Conservation (phyloP, 23 tunicate genomes). For the Halocynthia roretzi region DNA sequence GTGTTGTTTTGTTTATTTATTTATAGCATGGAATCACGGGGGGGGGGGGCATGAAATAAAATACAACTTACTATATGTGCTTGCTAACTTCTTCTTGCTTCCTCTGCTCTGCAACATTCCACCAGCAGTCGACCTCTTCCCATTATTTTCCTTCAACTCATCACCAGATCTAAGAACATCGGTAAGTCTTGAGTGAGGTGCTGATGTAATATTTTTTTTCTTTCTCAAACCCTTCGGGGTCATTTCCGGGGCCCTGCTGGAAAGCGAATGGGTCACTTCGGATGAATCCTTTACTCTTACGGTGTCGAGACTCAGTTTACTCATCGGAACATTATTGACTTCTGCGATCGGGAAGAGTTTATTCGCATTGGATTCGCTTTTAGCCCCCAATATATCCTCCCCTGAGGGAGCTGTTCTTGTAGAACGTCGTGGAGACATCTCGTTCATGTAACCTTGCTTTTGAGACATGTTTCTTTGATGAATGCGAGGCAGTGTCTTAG, state of each 20-base stretch:
- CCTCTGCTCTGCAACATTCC: not conserved
- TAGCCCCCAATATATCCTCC: not conserved
- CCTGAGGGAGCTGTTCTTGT: not conserved
- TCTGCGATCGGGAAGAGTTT: not conserved
- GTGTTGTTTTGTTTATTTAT: no score
- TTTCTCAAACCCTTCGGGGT: not conserved
- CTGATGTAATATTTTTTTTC: not conserved
- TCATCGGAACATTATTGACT: not conserved
- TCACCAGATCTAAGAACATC: not conserved
- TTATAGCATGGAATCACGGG: no score
- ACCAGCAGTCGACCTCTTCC: no score
- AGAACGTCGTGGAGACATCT: not conserved
- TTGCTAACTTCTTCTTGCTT: not conserved
- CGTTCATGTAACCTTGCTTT: not conserved
- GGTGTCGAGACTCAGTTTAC: not conserved
- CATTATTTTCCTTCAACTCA: not conserved
- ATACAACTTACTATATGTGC: conserved; percentile 9
- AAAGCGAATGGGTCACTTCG: not conserved
- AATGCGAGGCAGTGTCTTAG: conserved; percentile 12
- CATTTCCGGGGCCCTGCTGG: not conserved
- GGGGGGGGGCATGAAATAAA: no score
- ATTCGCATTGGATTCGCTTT: not conserved
- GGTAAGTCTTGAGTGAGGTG: not conserved
- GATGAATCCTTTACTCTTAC: not conserved
- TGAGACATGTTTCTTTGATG: not conserved